Evolutionary conservation across 2,113 vertebrate genomes (phyloP).

Genomic region (Smithornis capensis): DNA sequence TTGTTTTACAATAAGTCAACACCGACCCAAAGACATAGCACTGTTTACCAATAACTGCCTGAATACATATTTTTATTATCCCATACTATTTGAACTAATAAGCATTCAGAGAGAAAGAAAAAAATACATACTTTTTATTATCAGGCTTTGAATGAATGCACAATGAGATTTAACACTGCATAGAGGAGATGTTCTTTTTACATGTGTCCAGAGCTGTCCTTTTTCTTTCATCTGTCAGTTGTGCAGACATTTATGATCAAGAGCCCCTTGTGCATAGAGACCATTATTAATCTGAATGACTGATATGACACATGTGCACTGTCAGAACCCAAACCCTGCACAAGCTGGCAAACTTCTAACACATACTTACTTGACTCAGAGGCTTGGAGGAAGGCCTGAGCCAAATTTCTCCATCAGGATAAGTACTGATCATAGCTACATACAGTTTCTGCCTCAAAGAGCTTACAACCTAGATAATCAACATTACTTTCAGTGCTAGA

Average conservation of each 20-base stretch:
- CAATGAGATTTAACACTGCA: background rate
- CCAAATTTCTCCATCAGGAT: background rate
- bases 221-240: background rate
- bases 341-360: background rate
- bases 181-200: background rate
- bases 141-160: background rate
- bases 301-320: accelerated
- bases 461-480: background rate
- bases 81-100: background rate
- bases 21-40: background rate
- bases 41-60: background rate
- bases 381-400: background rate
- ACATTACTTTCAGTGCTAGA: background rate
- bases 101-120: background rate
- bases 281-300: accelerated
- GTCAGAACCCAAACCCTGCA: background rate
- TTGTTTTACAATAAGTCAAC: background rate
- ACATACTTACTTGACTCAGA: background rate
- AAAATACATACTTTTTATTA: background rate
- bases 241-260: background rate
- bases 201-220: accelerated
- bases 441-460: background rate
- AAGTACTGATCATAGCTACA: background rate
- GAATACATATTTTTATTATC: background rate
- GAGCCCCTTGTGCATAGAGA: background rate